These are phyloP conservation scores for Anarhynchus alexandrinus DNA, from an alignment of 2,113 vertebrate genomes.

Conservation along the genomic window DNA sequence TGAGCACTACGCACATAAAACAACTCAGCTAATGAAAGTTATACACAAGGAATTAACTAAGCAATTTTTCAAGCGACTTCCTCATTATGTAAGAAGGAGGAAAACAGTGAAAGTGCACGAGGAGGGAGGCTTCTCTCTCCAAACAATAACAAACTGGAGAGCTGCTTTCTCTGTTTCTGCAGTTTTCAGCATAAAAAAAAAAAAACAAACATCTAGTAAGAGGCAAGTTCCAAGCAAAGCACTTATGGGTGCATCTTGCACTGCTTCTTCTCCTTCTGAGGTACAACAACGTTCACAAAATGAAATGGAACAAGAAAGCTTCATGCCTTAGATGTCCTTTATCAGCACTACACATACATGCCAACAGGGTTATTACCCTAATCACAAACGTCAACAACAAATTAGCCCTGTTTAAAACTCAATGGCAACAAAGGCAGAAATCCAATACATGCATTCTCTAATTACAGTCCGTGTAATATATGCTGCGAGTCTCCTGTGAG, in stretches of 20 bases:
- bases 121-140: neutral
- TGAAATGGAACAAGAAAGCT: neutral
- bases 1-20: accelerated
- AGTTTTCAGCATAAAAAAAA: conserved; percentile 6
- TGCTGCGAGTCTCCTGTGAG: neutral
- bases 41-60: neutral
- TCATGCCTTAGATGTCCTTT: conserved; percentile 10
- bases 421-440: conserved; percentile 5
- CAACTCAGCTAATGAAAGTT: neutral
- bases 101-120: neutral
- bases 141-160: neutral
- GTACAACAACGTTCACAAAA: neutral
- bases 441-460: neutral
- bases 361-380: conserved; percentile 8
- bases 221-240: neutral
- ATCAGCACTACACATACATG: neutral
- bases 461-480: neutral
- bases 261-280: neutral
- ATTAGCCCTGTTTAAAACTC: conserved; percentile 47
- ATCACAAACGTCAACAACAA: conserved; percentile 20
- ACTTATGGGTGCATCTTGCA: neutral
- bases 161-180: neutral
- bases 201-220: neutral
- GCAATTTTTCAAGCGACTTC: neutral
- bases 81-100: neutral